Evolutionary conservation across 1,140 invertebrate species (phyloP), one percentile per base, ranked within the genome.

Genomic region (Trichoplusia ni): DNA sequence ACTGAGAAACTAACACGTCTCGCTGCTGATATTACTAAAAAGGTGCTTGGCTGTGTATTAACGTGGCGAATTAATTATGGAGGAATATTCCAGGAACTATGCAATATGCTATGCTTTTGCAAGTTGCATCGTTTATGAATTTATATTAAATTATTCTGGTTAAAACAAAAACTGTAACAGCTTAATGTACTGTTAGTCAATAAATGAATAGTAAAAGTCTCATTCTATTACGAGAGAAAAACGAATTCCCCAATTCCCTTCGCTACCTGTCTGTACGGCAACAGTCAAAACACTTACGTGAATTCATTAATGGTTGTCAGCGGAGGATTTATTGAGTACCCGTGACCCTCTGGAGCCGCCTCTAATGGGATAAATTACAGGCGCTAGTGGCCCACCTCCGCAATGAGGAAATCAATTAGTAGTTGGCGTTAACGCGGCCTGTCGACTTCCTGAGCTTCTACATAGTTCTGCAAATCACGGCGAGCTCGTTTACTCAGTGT

Each of bases 281-380:
- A n/a, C n/a, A 19, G 5, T 40, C 6, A 18, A 40, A 18, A 40
- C 33, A 25, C 35, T 18, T 56, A n/a, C 16, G 11, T 5, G 1
- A 31, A 2, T 13, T 4, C 1, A n/a, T 31, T 16, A 19, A 14
- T 14, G 25, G 25, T 25, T 42, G 37, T 29, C 16, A 16, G 37
- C 16, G 35, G 18, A 31, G 44, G 14, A 42, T 58, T 54, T 54
- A 54, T 58, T 58, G 31, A 58, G 19, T 40, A n/a, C 23, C 53
- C 14, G 9, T 11, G 16, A 23, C 21, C 21, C 8, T 13, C 9
- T 4, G 21, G n/a, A n/a, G 18, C 27, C 31, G 2, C 7, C 8
- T 11, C 11, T 29, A 58, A 19, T 18, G 8, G 38, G 2, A 9
- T 18, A 42, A 19, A 54, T 38, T 33, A 58, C 38, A 58, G 37